A percentile compares a stretch with the other conserved stretches of the same genome.
Conservation (phyloP, 2,888 invertebrate genomes). For the Ophion ellenae region DNA sequence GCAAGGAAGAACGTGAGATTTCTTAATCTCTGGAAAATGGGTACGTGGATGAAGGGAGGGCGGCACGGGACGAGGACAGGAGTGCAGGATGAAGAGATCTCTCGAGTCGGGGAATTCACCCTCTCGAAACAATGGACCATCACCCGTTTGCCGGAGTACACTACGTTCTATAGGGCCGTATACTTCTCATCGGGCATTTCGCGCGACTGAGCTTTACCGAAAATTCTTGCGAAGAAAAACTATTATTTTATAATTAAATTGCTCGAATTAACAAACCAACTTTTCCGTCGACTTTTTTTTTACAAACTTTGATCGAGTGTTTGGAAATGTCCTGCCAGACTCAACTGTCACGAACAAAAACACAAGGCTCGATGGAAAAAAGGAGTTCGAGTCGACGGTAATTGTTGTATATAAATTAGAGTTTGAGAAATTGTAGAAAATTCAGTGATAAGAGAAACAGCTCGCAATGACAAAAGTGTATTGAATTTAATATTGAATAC, state of each 20-base stretch:
- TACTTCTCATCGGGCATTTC: neutral
- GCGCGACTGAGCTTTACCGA: neutral
- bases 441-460: no score
- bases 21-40: constrained; percentile 65
- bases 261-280: neutral
- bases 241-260: neutral
- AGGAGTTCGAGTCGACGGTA: neutral
- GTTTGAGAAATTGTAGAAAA: no score
- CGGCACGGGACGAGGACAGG: constrained; percentile 45
- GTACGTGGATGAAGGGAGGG: constrained; percentile 37
- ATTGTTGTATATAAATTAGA: no score
- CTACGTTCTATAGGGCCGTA: constrained; percentile 39
- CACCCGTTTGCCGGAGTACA: constrained; percentile 52
- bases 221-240: neutral
- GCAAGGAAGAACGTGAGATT: constrained; percentile 64
- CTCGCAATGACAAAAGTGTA: no score
- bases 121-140: constrained; percentile 65
- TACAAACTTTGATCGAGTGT: neutral
- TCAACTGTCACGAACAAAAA: neutral
- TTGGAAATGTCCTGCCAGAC: neutral
- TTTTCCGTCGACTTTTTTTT: neutral
- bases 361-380: neutral
- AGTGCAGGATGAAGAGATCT: constrained; percentile 59
- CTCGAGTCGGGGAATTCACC: constrained; percentile 62
- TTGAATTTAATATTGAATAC: no score